Evolutionary conservation across 2,888 invertebrate species (phyloP).

Genomic region (Tetanocera ferruginea): DNA sequence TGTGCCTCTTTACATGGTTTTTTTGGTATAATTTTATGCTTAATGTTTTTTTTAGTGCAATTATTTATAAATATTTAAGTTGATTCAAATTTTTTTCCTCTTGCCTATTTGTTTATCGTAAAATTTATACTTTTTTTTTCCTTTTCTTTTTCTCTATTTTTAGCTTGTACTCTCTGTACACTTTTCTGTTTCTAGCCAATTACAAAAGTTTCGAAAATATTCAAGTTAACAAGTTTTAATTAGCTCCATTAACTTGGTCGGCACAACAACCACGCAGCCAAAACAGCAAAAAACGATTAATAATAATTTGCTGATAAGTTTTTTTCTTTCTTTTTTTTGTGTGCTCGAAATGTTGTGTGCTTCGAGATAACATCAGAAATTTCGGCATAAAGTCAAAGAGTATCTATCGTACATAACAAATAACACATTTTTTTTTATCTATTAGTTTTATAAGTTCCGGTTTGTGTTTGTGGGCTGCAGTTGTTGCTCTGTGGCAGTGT

Average conservation of each 20-base stretch:
- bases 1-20: too few species aligned
- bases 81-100: background rate
- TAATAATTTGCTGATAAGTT: background rate
- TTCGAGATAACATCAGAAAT: background rate
- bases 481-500: too few species aligned
- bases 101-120: background rate
- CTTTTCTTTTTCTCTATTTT: background rate
- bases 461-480: too few species aligned
- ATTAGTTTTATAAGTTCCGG: too few species aligned
- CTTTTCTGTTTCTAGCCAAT: background rate
- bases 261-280: background rate
- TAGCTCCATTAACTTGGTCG: constrained; percentile 9
- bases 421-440: too few species aligned
- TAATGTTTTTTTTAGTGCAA: background rate
- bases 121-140: background rate
- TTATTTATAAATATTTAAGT: background rate
- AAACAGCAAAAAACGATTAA: background rate
- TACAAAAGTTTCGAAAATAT: background rate
- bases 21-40: too few species aligned
- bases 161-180: background rate
- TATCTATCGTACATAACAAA: background rate
- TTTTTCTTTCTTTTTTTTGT: background rate
- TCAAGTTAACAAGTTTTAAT: constrained; percentile 16
- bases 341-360: background rate
- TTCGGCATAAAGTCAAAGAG: constrained; percentile 12